These are phyloP conservation scores for Scophthalmus maximus DNA, from an alignment of 2,113 vertebrate species.

Conservation along the genomic window DNA sequence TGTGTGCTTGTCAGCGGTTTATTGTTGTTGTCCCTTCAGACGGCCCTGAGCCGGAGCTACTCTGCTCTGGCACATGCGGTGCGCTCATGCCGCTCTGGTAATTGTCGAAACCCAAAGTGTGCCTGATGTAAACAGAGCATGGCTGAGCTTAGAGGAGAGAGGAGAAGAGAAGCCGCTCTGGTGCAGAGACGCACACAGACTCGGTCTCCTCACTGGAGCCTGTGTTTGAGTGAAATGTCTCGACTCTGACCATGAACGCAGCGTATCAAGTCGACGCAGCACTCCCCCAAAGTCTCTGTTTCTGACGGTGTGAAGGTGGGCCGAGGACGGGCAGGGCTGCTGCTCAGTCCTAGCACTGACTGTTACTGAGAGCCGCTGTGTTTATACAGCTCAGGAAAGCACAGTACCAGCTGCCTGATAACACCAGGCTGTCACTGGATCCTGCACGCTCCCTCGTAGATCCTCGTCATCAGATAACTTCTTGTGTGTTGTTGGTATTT, in stretches of 20 bases:
- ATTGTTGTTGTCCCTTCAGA: conserved; percentile 50
- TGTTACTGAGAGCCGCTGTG: conserved; percentile 84
- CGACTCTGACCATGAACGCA: conserved; percentile 59
- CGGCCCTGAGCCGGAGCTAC: conserved; percentile 15
- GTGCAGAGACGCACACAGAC: conserved; percentile 33
- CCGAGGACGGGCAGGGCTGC: conserved; percentile 66
- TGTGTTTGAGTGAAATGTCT: conserved; percentile 69
- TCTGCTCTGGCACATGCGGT: conserved; percentile 30
- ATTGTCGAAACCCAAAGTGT: conserved; percentile 58
- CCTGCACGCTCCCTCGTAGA: conserved; percentile 20
- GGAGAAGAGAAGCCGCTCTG: conserved; percentile 11
- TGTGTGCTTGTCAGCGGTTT: conserved; percentile 49
- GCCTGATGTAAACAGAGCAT: conserved; percentile 62
- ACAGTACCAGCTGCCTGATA: conserved; percentile 82
- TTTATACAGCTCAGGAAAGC: conserved; percentile 82
- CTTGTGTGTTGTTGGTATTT: neutral
- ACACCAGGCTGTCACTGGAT: conserved; percentile 73
- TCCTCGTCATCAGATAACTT: conserved; percentile 44
- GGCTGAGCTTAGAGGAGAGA: conserved; percentile 41
- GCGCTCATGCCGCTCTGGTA: conserved; percentile 51
- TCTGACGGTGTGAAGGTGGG: conserved; percentile 75
- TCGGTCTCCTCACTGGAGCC: conserved; percentile 45
- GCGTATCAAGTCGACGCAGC: conserved; percentile 54
- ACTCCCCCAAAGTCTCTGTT: conserved; percentile 76
- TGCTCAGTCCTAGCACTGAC: conserved; percentile 82